Conservation (phyloP, 2,113 vertebrate genomes). For the Alethe castanea region DNA sequence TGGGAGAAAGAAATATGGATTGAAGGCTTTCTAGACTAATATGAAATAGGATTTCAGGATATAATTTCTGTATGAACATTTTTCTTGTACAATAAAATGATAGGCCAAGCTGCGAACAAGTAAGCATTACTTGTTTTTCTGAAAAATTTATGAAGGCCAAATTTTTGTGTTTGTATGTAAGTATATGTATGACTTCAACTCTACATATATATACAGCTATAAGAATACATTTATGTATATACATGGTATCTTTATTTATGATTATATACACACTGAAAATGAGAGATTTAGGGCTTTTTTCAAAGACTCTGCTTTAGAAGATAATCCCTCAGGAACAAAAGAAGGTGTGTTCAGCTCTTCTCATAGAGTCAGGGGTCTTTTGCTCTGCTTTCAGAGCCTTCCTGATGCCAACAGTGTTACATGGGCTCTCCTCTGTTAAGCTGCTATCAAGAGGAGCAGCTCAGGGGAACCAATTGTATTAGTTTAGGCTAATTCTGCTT, state of each 20-base stretch:
- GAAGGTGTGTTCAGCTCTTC: neutral
- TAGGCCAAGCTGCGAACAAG: neutral
- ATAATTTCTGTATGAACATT: neutral
- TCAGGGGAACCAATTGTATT: constrained; percentile 9
- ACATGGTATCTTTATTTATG: neutral
- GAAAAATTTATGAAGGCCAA: neutral
- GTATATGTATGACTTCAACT: neutral
- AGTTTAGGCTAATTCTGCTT: constrained; percentile 27
- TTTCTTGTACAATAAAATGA: neutral
- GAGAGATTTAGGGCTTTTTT: neutral
- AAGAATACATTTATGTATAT: neutral
- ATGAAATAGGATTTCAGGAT: neutral
- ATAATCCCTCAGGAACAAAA: neutral
- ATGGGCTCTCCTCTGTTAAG: neutral
- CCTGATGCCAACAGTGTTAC: neutral
- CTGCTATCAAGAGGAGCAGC: neutral
- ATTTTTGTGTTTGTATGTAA: neutral
- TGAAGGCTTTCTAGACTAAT: neutral
- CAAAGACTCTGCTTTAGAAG: neutral
- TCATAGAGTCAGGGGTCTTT: neutral
- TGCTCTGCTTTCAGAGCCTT: neutral
- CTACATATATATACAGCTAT: too few species aligned
- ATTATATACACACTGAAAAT: neutral
- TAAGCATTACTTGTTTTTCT: neutral
- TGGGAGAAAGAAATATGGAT: neutral